A percentile compares a stretch with the other conserved stretches of the same genome.
Evolutionary conservation across 2,113 vertebrate species (phyloP).

Genomic region (Nettapus auritus): DNA sequence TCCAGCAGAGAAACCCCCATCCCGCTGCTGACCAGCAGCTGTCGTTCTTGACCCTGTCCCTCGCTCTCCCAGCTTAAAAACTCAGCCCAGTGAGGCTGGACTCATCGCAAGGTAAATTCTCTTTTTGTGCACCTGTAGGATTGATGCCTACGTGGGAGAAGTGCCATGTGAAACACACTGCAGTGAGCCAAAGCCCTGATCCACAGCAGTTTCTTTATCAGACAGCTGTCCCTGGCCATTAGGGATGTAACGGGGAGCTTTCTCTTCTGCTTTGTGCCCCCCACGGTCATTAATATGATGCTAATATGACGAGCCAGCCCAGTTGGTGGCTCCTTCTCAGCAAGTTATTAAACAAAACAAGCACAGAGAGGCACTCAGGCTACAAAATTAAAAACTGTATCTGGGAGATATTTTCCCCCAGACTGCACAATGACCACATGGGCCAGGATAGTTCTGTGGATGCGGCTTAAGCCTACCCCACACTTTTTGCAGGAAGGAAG

Average conservation of each 20-base stretch:
- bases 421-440: not conserved
- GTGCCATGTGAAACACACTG: not conserved
- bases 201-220: not conserved
- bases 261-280: not conserved
- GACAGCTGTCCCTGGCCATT: not conserved
- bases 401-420: not conserved
- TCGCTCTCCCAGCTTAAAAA: not conserved
- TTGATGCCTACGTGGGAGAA: no score
- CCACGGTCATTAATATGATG: not conserved
- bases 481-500: not conserved
- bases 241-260: not conserved
- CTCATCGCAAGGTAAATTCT: not conserved
- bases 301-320: not conserved
- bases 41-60: not conserved
- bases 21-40: not conserved
- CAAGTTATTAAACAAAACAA: not conserved
- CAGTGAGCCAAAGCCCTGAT: not conserved
- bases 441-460: not conserved
- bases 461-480: not conserved
- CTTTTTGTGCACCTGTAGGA: not conserved
- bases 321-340: not conserved
- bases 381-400: not conserved
- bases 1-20: not conserved
- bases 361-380: not conserved
- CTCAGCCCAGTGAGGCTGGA: accelerated